These are phyloP conservation scores for Procavia capensis DNA, from an alignment of 2,113 vertebrate species.

Conservation along the genomic window DNA sequence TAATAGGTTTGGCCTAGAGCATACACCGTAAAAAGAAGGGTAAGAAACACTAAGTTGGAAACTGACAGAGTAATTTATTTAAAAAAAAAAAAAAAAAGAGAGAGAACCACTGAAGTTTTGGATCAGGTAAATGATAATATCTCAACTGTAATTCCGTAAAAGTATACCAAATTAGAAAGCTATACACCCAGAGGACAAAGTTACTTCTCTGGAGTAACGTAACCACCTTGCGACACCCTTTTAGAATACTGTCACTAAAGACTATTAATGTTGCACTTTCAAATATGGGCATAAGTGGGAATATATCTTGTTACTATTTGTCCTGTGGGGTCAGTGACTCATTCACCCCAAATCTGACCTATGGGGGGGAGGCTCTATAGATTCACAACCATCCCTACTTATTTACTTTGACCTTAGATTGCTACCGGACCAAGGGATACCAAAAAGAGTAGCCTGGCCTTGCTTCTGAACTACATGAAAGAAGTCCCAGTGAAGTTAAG, in stretches of 20 bases:
- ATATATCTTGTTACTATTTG: constrained; percentile 14
- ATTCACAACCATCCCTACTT: background rate
- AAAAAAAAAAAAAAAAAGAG: too few species aligned
- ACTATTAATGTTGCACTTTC: constrained; percentile 6
- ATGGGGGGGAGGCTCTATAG: background rate
- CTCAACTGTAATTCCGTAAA: constrained; percentile 27
- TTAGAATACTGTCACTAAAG: constrained; percentile 50
- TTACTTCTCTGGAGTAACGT: constrained; percentile 11
- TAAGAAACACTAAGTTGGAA: background rate
- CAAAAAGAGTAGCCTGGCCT: constrained; percentile 34
- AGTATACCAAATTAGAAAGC: constrained; percentile 21
- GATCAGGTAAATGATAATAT: constrained; percentile 8
- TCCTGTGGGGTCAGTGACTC: background rate
- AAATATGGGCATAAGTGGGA: constrained; percentile 36
- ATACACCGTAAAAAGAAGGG: background rate
- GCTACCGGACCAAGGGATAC: background rate
- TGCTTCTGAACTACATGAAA: constrained; percentile 54
- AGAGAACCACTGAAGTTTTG: background rate
- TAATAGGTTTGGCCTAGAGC: background rate
- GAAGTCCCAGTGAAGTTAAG: constrained; percentile 11
- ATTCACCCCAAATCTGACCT: constrained; percentile 10
- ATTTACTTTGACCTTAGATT: constrained; percentile 38
- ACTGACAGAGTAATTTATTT: background rate
- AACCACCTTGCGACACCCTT: constrained; percentile 20
- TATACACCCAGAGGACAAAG: background rate